Evolutionary conservation across 2,113 vertebrate genomes (phyloP).

Genomic region (Copsychus sechellarum): DNA sequence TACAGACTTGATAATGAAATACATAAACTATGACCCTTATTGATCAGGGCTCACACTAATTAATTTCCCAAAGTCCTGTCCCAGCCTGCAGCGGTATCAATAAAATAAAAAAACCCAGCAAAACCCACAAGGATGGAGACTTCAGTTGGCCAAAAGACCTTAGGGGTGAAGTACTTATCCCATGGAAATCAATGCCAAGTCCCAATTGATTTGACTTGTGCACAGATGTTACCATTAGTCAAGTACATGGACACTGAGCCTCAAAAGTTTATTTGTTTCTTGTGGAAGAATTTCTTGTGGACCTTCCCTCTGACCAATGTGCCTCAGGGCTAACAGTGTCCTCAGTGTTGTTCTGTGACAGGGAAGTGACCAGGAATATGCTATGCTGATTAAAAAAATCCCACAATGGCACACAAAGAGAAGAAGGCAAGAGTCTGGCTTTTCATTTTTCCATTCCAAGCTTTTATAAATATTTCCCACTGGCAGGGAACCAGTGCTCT

Average conservation of each 20-base stretch:
- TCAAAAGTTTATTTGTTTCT: not conserved
- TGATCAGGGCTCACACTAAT: conserved; percentile 49
- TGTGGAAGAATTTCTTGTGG: not conserved
- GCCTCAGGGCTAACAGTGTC: not conserved
- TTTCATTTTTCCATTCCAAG: not conserved
- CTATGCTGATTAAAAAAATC: not conserved
- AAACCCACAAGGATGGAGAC: not conserved
- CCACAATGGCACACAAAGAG: not conserved
- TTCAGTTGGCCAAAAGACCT: not conserved
- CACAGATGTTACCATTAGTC: not conserved
- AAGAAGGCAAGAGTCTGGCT: not conserved
- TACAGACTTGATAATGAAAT: conserved; percentile 61
- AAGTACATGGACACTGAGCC: not conserved
- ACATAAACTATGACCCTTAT: conserved; percentile 61
- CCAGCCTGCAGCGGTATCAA: conserved; percentile 25
- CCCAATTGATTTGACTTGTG: not conserved
- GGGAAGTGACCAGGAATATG: not conserved
- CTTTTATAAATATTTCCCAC: not conserved
- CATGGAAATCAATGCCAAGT: conserved; percentile 3
- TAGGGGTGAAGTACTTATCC: not conserved
- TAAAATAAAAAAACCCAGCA: not conserved
- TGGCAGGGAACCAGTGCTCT: not conserved
- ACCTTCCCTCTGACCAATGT: not conserved
- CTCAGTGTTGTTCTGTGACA: not conserved
- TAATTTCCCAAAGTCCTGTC: conserved; percentile 54